These are phyloP conservation scores for Channa maculata DNA, from an alignment of 2,113 vertebrate species.

Conservation along the genomic window DNA sequence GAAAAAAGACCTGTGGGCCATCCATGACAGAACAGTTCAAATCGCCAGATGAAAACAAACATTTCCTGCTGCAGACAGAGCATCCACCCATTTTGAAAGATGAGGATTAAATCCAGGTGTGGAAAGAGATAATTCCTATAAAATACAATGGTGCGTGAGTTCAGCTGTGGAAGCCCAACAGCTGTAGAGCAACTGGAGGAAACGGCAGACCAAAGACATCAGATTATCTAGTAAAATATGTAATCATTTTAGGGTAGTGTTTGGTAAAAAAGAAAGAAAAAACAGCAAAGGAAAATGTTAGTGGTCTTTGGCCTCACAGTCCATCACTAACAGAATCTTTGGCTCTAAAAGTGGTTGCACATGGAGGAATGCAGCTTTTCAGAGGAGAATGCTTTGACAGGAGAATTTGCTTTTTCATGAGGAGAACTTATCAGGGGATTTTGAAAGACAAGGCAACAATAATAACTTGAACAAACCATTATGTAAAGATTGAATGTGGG, in stretches of 20 bases:
- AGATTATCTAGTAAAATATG: slow-evolving; percentile 66
- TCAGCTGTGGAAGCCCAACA: slow-evolving; percentile 60
- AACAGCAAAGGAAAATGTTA: slow-evolving; percentile 52
- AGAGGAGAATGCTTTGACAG: slow-evolving; percentile 57
- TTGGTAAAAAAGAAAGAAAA: slow-evolving; percentile 42
- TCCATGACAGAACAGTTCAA: slow-evolving; percentile 33
- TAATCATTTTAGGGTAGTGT: slow-evolving; percentile 58
- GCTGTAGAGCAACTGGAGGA: slow-evolving; percentile 69
- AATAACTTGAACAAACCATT: slow-evolving; percentile 61
- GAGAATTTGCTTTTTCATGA: slow-evolving; percentile 59
- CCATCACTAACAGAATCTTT: slow-evolving; percentile 54
- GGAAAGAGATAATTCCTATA: slow-evolving; percentile 54
- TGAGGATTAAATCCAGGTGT: slow-evolving; percentile 66
- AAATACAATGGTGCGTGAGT: slow-evolving; percentile 46
- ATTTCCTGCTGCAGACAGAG: slow-evolving; percentile 35
- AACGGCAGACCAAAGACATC: slow-evolving; percentile 58
- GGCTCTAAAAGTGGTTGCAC: slow-evolving; percentile 70
- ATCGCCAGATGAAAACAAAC: slow-evolving; percentile 49
- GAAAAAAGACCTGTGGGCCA: slow-evolving; percentile 17
- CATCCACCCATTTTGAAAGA: slow-evolving; percentile 42
- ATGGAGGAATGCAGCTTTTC: slow-evolving; percentile 64
- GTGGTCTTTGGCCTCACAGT: slow-evolving; percentile 57
- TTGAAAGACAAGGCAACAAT: slow-evolving; percentile 70
- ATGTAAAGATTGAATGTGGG: slow-evolving; percentile 53
- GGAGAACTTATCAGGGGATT: slow-evolving; percentile 51